Base-by-base conservation (phyloP, 2,888 invertebrate species). In the Ennomos erosarius region DNA sequence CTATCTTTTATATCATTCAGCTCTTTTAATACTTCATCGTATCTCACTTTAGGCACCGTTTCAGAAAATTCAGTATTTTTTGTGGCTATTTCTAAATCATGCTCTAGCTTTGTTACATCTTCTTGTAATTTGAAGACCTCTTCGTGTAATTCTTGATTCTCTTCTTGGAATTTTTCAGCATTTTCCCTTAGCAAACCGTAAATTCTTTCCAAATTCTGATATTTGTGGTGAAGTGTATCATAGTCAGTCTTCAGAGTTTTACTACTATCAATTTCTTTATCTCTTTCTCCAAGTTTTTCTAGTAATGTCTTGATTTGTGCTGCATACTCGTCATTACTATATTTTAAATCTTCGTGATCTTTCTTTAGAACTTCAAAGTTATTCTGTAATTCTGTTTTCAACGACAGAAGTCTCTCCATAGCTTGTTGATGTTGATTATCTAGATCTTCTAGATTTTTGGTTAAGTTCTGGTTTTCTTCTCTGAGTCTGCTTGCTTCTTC, bases 371-470 rank as follows among this genome's bases (percentile, higher is more conserved):
- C 75, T 66, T 89, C 88, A 48, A 93, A 93, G 70, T 93, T 94
- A 10, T 83, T 82, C 61, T 93, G 93, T 45, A 94, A 71, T 47
- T 93, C 93, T 44, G 85, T 90, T 70, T 94, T 95, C 39, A 94
- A 71, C 5, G 89, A 74, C 0, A 94, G 73, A 12, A 94, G 80
- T 73, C 91, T 92, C 64, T 94, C 94, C 84, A 96, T 94, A 0
- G 95, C 96, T 70, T 93, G 86, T 71, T 95, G 94, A 76, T 97
- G 96, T 81, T 96, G 96, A 46, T 83, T 92, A 74, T 97, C 97
- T 68, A 97, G 83, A 75, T 96, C 96, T 70, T 96, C 96, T 53
- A 97, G 85, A 69, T 93, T 95, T 6, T 81, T 78, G 12, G 93
- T 90, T 13, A 95, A 86, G 62, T 93, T 92, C 65, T 86, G 88